Evolutionary conservation across 35 echinoderm and acorn worm species (phyloP).

Genomic region (Lytechinus variegatus): DNA sequence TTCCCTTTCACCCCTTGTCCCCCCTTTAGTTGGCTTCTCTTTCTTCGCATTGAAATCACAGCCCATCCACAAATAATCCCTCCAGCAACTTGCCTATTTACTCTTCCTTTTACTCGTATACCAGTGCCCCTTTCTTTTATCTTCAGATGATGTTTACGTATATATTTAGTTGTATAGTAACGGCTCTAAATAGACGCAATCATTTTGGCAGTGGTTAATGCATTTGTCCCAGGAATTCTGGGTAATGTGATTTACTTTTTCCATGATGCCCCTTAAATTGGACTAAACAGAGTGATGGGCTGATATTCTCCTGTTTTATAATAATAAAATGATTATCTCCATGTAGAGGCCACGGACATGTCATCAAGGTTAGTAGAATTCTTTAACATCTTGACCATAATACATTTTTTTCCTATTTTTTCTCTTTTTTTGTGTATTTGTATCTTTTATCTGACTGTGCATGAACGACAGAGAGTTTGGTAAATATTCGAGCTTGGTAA

Average conservation of each 20-base stretch:
- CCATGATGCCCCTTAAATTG: not conserved
- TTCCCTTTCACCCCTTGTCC: too few relatives aligned
- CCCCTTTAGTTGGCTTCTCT: too few relatives aligned
- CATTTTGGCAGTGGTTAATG: not conserved
- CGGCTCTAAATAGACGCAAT: not conserved
- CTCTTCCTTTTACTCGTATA: not conserved
- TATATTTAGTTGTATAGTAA: not conserved
- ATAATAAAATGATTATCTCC: not conserved
- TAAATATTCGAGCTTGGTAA: too few relatives aligned
- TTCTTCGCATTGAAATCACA: too few relatives aligned
- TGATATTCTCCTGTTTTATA: not conserved
- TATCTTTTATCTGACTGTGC: too few relatives aligned
- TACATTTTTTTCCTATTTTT: too few relatives aligned
- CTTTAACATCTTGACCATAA: too few relatives aligned
- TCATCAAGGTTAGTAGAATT: not conserved
- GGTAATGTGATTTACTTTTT: not conserved
- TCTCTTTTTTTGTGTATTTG: too few relatives aligned
- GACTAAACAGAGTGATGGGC: not conserved
- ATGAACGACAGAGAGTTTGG: too few relatives aligned
- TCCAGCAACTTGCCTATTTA: not conserved
- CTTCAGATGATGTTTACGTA: not conserved
- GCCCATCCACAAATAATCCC: not conserved
- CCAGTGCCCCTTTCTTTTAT: not conserved
- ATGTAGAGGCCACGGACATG: not conserved
- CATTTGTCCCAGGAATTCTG: too few relatives aligned